Evolutionary conservation across 2,797 vertebrate genomes (phyloP), one percentile per base, ranked within the genome.

Genomic region (Clamator glandarius): DNA sequence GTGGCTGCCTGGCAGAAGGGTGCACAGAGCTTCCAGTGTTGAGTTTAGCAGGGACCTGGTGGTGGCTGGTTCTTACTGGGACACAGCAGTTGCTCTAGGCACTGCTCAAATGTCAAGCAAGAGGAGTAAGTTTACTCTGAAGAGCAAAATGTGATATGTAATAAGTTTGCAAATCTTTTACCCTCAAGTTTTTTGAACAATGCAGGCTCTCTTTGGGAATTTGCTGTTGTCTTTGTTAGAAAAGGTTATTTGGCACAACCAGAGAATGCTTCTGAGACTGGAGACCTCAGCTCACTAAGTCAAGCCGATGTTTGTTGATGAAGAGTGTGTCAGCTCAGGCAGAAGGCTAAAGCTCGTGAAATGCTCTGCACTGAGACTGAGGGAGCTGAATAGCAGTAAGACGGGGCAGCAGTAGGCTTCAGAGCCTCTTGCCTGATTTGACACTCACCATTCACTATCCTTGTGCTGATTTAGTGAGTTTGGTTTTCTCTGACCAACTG

Each of bases 151-250:
- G n/a, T 48, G 54, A 33, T n/a, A 9, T 4, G 6, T 35, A 70
- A 3, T 35, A 62, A n/a, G 12, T 10, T 78, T 29, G 18, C 24
- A 73, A 36, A 70, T 9, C 29, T 42, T 66, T 19, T 15, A 25
- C 16, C n/a, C 26, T 26, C 17, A 64, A 33, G 16, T 3, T 57
- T 79, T 66, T 62, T 36, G 67, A 79, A 39, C 9, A 4, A 15
- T 0, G 1, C 23, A 3, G 2, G 21, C 44, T 77, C 11, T 62
- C 63, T 16, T 28, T 52, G 67, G 55, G 70, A 75, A 61, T 68
- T 89, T 0, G 0, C 50, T 72, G 55, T 23, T 2, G 1, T 41
- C 7, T 64, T 6, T 25, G 20, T 36, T 51, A 28, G 39, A 63
- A 78, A 81, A 21, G 11, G 24, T 54, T 70, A 6, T 82, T 76